phyloP scores from a whole-genome alignment of 1,140 invertebrate species.

The Sarcophaga peregrina region DNA sequence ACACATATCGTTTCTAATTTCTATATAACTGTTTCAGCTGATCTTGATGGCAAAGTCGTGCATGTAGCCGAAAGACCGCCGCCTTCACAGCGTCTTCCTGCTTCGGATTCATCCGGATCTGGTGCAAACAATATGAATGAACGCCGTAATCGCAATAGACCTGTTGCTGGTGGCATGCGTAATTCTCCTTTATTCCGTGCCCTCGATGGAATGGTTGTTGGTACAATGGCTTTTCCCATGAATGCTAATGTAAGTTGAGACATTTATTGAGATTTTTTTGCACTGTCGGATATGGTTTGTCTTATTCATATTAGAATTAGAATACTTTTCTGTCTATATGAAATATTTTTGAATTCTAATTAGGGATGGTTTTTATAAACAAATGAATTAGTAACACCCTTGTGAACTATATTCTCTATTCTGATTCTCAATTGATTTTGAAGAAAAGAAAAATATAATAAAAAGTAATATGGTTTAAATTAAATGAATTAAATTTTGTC shows the following conservation, averaged over 20 bases:
- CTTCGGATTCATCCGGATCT: constrained; percentile 57
- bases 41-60: constrained; percentile 91
- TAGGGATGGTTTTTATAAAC: no score
- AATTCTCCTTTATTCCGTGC: constrained; percentile 62
- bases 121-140: constrained; percentile 61
- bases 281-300: no score
- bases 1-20: not conserved
- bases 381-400: no score
- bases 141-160: constrained; percentile 60
- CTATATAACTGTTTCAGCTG: constrained; percentile 67
- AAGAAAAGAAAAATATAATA: no score
- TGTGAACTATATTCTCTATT: no score
- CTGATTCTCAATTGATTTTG: no score
- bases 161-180: constrained; percentile 61
- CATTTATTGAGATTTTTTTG: no score
- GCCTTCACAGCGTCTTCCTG: constrained; percentile 62
- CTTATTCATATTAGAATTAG: no score
- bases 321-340: no score
- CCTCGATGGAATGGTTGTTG: constrained; percentile 65
- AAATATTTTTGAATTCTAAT: no score
- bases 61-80: constrained; percentile 93
- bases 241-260: constrained; percentile 51
- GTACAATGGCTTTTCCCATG: constrained; percentile 72
- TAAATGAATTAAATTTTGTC: no score
- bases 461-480: no score